Conservation (phyloP, 2,797 vertebrate species). For the Mionectes olivaceus region DNA sequence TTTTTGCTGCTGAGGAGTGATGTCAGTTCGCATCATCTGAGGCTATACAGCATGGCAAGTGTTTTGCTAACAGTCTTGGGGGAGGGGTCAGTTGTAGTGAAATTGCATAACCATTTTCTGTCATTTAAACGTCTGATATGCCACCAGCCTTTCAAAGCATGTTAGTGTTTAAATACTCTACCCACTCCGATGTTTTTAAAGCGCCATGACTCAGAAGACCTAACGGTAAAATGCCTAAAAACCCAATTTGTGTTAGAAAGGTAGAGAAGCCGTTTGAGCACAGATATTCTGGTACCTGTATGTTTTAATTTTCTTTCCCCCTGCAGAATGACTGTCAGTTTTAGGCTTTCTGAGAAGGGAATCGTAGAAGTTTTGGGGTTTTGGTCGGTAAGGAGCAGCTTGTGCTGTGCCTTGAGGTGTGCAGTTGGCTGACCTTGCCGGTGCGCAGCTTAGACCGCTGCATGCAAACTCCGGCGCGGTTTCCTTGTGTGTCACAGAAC, state of each 20-base stretch:
- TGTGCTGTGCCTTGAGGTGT: not conserved
- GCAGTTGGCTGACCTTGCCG: not conserved
- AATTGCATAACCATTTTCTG: not conserved
- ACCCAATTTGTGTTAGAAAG: not conserved
- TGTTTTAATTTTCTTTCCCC: not conserved
- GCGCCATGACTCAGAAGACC: not conserved
- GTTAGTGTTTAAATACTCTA: not conserved
- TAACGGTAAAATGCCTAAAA: not conserved
- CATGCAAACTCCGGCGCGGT: rapidly evolving
- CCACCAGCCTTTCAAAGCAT: not conserved
- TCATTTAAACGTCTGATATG: not conserved
- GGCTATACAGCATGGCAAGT: not conserved
- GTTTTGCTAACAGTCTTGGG: not conserved
- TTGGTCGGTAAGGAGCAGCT: not conserved
- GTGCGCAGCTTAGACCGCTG: not conserved
- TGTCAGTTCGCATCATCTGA: not conserved
- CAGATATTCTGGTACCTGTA: rapidly evolving
- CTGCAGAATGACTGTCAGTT: not conserved
- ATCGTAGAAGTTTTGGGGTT: not conserved
- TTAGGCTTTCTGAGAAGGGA: not conserved
- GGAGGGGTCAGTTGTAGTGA: not conserved
- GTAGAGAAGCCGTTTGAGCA: not conserved
- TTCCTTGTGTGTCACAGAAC: not conserved
- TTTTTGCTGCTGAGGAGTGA: not conserved
- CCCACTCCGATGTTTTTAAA: not conserved